A percentile compares a stretch with the other conserved stretches of the same genome.
Evolutionary conservation across 2,797 vertebrate species (phyloP).

Genomic region (Protosalanx chinensis): DNA sequence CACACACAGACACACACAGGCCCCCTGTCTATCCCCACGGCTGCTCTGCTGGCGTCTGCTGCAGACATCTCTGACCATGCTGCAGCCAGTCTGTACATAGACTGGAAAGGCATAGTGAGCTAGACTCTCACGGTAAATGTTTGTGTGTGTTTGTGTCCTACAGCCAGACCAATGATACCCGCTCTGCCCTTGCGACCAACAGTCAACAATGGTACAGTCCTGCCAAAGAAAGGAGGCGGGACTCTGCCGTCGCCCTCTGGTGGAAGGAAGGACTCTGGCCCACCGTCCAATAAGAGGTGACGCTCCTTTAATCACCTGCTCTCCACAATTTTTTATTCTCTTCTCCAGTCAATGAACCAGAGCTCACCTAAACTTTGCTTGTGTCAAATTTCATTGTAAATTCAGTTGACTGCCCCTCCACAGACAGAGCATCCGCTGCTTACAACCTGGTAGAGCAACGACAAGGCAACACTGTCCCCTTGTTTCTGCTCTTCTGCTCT

Average conservation of each 20-base stretch:
- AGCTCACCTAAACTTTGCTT: neutral
- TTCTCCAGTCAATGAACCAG: neutral
- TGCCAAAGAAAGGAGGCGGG: slow-evolving; percentile 92
- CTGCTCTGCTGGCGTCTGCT: neutral
- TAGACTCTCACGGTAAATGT: neutral
- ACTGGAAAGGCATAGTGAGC: neutral
- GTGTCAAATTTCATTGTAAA: slow-evolving; percentile 3
- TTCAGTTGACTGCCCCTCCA: slow-evolving; percentile 23
- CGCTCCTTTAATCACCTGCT: slow-evolving; percentile 7
- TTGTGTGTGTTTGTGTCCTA: slow-evolving; percentile 47
- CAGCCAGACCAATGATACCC: slow-evolving; percentile 92
- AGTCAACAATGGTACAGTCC: slow-evolving; percentile 90
- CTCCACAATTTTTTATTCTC: neutral
- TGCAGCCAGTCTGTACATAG: slow-evolving; percentile 4
- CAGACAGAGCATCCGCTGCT: slow-evolving; percentile 31
- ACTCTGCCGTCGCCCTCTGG: slow-evolving; percentile 90
- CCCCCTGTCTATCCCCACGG: neutral
- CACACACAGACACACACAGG: slow-evolving; percentile 29
- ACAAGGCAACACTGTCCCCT: slow-evolving; percentile 19
- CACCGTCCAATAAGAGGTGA: slow-evolving; percentile 84
- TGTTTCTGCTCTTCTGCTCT: slow-evolving; percentile 9
- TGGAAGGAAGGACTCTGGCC: slow-evolving; percentile 81
- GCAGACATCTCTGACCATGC: neutral
- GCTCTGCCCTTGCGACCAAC: slow-evolving; percentile 86
- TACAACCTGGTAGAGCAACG: slow-evolving; percentile 34